phyloP scores from a whole-genome alignment of 2,888 invertebrate genomes.

The Phymatocera aterrima region DNA sequence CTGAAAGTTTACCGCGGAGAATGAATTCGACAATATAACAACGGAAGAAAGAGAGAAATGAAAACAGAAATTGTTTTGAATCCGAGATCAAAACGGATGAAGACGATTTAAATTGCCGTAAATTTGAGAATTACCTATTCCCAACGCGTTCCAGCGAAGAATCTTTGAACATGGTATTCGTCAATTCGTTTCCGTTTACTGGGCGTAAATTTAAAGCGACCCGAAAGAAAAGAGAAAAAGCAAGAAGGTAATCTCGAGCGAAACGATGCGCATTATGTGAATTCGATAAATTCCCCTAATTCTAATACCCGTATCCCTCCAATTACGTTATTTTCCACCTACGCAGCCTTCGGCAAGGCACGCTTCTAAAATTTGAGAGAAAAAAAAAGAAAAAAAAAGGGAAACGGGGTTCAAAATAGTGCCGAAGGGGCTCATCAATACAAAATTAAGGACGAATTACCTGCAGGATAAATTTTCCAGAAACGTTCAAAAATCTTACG shows the following conservation, averaged over 20 bases:
- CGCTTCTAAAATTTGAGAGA: constrained; percentile 16
- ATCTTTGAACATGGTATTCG: no score
- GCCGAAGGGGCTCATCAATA: constrained; percentile 37
- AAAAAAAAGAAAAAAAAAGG: background rate
- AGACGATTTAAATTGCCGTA: no score
- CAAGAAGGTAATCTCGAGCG: background rate
- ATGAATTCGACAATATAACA: no score
- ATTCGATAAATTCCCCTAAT: constrained; percentile 9
- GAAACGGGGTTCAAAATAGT: constrained; percentile 5
- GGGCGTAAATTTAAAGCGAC: no score
- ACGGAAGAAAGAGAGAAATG: no score
- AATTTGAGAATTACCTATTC: no score
- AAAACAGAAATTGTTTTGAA: no score
- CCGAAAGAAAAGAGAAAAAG: background rate
- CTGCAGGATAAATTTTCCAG: constrained; percentile 6
- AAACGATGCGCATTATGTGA: background rate
- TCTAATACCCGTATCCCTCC: constrained; percentile 3
- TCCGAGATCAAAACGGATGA: no score
- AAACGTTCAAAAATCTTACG: constrained; percentile 11
- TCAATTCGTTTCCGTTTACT: no score
- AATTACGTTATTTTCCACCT: constrained; percentile 44
- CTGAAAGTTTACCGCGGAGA: no score
- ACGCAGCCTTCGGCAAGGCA: constrained; percentile 42
- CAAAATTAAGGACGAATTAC: constrained; percentile 37
- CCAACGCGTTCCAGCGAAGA: no score